Evolutionary conservation across 2,888 invertebrate genomes (phyloP), one percentile per base, ranked within the genome.

Genomic region (Andrena minutula): DNA sequence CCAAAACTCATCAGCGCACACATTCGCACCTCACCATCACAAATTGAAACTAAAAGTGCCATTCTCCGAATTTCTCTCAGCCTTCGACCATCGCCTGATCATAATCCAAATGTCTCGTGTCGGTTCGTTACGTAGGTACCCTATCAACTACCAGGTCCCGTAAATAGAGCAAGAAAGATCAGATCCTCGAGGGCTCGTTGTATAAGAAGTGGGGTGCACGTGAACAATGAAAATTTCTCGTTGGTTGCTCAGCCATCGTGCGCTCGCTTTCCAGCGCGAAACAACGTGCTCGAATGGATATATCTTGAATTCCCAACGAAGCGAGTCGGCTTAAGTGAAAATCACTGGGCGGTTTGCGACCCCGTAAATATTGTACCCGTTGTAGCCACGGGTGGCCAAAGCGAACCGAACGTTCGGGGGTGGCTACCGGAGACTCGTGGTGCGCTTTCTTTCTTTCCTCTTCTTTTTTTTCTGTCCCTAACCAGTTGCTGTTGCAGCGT

Each of bases 281-380:
- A 82, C 74, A 83, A 79, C 77, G 71, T 79, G 76, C 79, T 79
- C 73, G 70, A 81, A 68, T 74, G 78, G 61, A 76, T 79, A 61
- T 73, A 80, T 86, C 85, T 88, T 72, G 77, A 88, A 88, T 86
- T 71, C 61, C 61, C 86, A 77, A 61, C 85, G 86, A 78, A 71
- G 83, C 71, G 83, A 83, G 82, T 82, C 78, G 80, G 70, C 76
- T 86, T 80, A 79, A 88, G 85, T 83, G 85, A 88, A 85, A 88
- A 86, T 86, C 88, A 82, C 86, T 85, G 82, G 79, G 74, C 88
- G 88, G 83, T 88, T 85, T 84, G 83, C 86, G 78, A 89, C 78
- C 89, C 87, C 83, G 90, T 89, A 91, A 92, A 91, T 90, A 91
- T 91, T 91, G 88, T 90, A 90, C 89, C 84, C 81, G 77, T 77